Evolutionary conservation across 2,113 vertebrate genomes (phyloP).

Genomic region (Odocoileus virginianus): DNA sequence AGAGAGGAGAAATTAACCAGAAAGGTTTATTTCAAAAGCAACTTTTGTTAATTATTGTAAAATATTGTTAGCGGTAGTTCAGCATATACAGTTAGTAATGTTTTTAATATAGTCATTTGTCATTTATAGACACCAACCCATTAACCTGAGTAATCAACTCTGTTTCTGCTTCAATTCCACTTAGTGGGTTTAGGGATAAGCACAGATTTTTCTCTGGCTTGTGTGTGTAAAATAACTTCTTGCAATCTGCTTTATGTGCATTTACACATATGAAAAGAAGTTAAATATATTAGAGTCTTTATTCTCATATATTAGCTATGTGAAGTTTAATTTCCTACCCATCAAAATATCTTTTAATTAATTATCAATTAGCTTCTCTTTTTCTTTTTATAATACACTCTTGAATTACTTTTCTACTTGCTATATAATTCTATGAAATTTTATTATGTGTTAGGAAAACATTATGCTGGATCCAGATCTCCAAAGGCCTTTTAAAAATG

Average conservation of each 20-base stretch:
- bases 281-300: constrained; percentile 6
- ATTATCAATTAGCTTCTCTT: constrained; percentile 24
- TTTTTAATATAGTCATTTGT: constrained; percentile 43
- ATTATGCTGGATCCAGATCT: neutral
- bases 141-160: constrained; percentile 37
- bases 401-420: constrained; percentile 29
- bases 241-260: constrained; percentile 39
- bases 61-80: constrained; percentile 37
- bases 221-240: constrained; percentile 32
- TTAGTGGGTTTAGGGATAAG: constrained; percentile 13
- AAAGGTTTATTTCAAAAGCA: constrained; percentile 46
- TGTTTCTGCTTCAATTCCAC: constrained; percentile 28
- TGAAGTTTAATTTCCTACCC: constrained; percentile 50
- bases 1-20: constrained; percentile 36
- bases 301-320: neutral
- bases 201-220: constrained; percentile 22
- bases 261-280: constrained; percentile 39
- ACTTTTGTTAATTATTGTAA: constrained; percentile 42
- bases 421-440: constrained; percentile 34
- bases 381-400: constrained; percentile 21
- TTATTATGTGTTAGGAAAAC: constrained; percentile 27
- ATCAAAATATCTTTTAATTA: constrained; percentile 55
- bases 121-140: constrained; percentile 36
- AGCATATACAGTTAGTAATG: constrained; percentile 44
- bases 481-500: neutral